Base-by-base conservation (phyloP, 2,888 invertebrate species). In the Sphaerophoria taeniata region DNA sequence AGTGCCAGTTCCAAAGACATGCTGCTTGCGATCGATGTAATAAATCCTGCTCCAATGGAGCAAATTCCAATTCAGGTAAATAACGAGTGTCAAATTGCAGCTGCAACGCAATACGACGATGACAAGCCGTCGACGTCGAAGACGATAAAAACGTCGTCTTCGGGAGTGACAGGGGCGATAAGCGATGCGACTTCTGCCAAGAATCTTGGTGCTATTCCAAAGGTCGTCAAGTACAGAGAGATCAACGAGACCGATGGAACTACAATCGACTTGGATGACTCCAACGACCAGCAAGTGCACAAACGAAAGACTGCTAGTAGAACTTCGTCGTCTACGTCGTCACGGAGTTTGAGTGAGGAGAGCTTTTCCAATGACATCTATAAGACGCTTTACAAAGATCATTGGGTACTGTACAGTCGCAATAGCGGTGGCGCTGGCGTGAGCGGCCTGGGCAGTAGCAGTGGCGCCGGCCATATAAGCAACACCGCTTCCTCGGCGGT, bases 1-100 rank as follows among this genome's bases (percentile, higher is more conserved):
- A 95, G 95, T 89, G 95, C 95, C 34, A 95, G 94, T 89, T 95
- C 95, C 12, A 95, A 95, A 92, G 95, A 95, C 91, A 94, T 95
- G 88, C 92, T 95, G 12, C 92, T 95, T 6, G 87, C 89, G 11
- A 92, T 94, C 56, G 88, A 90, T 61, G 60, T 85, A 73, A 73
- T 87, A 70, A 75, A 75, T 94, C 88, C 76, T 60, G 43, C 87
- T 85, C 47, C 87, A 60, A 81, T 84, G 77, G 73, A 78, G 71
- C 75, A 80, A 72, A 61, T 71, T 67, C 63, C 79, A 56, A 43
- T 67, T 43, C 60, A 55, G 7, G 16, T 56, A 47, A 76, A 85
- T 24, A 24, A 24, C 24, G 24, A 24, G 24, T 24, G 24, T 43
- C 58, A 79, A 77, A 58, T 58, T 34, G 88, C 58, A 88, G 88